Base-by-base conservation (phyloP, 1,140 invertebrate species). In the Listronotus bonariensis region DNA sequence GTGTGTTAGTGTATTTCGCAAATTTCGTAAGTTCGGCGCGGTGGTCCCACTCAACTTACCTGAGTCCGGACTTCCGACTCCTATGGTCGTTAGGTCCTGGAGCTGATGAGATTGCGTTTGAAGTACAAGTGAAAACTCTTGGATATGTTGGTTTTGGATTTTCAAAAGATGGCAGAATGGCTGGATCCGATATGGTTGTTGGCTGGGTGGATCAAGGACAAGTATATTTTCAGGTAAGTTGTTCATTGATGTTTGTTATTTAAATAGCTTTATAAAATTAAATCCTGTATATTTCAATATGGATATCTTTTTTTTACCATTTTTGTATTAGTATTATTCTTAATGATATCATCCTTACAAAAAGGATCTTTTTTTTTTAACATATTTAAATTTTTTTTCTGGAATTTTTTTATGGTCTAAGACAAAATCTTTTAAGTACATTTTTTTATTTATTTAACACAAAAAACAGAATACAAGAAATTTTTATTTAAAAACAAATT, bases 61-160 rank as follows among this genome's bases (percentile, higher is more conserved):
- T 79, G 8, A 77, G 72, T 64, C 77, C 77, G 8, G 76, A 78
- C 45, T 79, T 77, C 59, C 71, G 74, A 48, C 61, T 79, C 36
- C 59, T 79, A 43, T 79, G 77, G 77, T 77, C 77, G 5, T 63
- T 79, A 15, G 77, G 77, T 15, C 77, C 77, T 1, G 74, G 76
- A 36, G 72, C 77, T 34, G 76, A 77, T 74, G 88, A 89, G 77
- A 88, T 92, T 72, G 90, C 86, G 52, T 92, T 92, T 77, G 87
- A 91, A 79, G 82, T 92, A 70, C 89, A 91, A 81, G 90, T 90
- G 70, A 86, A 83, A 79, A 91, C 90, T 43, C 83, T 84, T 68
- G 92, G 92, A 67, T 93, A 91, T 77, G 85, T 93, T 61, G 90
- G 89, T 15, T 87, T 93, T 71, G 91, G 91, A 52, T 89, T 92